Conservation (phyloP, 1,140 invertebrate genomes). For the Drosophila athabasca region DNA sequence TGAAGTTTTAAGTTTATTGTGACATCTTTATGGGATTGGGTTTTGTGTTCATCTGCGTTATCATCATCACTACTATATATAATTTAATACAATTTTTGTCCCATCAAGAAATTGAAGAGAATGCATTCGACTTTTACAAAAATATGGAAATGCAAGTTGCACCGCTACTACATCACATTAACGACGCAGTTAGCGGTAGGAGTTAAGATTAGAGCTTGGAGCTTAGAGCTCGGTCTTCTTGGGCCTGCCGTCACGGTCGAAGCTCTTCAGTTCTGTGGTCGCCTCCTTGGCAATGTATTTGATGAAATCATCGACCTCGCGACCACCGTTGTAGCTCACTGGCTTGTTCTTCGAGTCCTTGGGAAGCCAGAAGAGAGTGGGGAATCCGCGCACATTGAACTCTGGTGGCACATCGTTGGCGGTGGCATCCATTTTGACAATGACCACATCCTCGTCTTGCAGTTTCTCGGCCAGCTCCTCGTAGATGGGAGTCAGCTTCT, state of each 20-base stretch:
- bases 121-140: constrained; percentile 80
- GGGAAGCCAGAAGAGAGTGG: constrained; percentile 97
- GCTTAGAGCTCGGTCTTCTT: constrained; percentile 86
- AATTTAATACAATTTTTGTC: constrained; percentile 74
- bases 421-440: constrained; percentile 99
- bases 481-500: constrained; percentile 96
- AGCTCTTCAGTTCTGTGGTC: constrained; percentile 94
- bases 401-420: constrained; percentile 97
- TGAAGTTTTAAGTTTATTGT: constrained; percentile 66
- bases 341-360: constrained; percentile 93
- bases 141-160: constrained; percentile 75
- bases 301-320: constrained; percentile 97
- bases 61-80: constrained; percentile 70
- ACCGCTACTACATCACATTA: too few species aligned
- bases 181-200: constrained; percentile 18
- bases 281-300: constrained; percentile 98
- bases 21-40: constrained; percentile 31
- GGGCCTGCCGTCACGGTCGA: constrained; percentile 94
- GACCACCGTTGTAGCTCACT: constrained; percentile 96
- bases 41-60: constrained; percentile 32
- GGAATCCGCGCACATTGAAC: constrained; percentile 98
- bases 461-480: constrained; percentile 97
- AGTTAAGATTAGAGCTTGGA: constrained; percentile 6
- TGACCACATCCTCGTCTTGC: constrained; percentile 93
- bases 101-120: constrained; percentile 55